These are phyloP conservation scores for Halcyon chelicuti DNA, from an alignment of 2,797 vertebrate species.

Conservation along the genomic window DNA sequence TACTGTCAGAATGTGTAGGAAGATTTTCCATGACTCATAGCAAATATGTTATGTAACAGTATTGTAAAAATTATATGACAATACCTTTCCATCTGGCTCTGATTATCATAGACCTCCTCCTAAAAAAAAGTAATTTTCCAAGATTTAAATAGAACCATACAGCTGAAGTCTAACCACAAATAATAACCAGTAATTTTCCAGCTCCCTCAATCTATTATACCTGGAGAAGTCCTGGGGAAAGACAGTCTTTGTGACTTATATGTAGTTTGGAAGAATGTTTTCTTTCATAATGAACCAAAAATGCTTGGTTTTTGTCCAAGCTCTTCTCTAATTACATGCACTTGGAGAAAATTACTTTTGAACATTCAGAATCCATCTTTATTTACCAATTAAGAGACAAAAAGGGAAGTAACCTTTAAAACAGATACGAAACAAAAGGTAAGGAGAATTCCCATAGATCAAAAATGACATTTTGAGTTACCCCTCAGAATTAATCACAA, in stretches of 20 bases:
- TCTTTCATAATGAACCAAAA: background rate
- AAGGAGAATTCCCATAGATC: background rate
- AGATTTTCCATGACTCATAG: background rate
- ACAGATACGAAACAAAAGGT: background rate
- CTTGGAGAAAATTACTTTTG: background rate
- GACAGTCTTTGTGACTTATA: background rate
- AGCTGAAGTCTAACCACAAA: background rate
- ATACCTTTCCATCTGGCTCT: background rate
- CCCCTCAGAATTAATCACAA: background rate
- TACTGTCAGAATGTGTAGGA: background rate
- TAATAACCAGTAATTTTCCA: background rate
- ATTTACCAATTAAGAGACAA: background rate
- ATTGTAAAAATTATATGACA: background rate
- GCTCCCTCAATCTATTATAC: background rate
- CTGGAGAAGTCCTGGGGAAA: background rate
- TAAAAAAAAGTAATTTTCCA: background rate
- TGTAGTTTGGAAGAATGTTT: background rate
- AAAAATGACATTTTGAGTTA: background rate
- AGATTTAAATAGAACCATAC: background rate
- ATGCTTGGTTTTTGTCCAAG: background rate
- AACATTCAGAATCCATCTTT: background rate
- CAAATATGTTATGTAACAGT: background rate
- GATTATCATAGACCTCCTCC: background rate
- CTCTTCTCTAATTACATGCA: background rate
- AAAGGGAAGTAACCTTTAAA: background rate